Percentiles rank a stretch among this genome's conserved stretches.
Conservation (phyloP, 2,888 invertebrate genomes). For the Linnaemya vulpina region DNA sequence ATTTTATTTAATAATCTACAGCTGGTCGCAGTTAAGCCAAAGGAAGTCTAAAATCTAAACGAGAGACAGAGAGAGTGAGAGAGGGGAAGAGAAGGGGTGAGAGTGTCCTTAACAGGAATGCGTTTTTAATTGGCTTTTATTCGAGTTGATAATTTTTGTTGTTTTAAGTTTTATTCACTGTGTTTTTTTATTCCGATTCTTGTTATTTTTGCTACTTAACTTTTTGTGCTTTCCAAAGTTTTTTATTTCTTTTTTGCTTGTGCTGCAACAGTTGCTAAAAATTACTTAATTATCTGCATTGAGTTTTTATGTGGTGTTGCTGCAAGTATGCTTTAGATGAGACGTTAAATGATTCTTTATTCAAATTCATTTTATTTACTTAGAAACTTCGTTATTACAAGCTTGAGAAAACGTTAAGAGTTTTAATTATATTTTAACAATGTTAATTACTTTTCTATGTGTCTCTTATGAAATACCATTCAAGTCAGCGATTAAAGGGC, state of each 20-base stretch:
- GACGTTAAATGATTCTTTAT: constrained; percentile 58
- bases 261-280: constrained; percentile 67
- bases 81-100: not conserved
- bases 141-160: constrained; percentile 68
- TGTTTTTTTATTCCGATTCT: constrained; percentile 4
- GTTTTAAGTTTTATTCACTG: constrained; percentile 52
- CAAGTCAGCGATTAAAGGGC: not conserved
- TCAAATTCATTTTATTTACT: constrained; percentile 40
- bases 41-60: not conserved
- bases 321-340: constrained; percentile 36
- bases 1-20: constrained; percentile 37
- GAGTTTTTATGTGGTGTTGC: constrained; percentile 26
- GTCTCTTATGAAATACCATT: not conserved
- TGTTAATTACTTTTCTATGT: constrained; percentile 56
- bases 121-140: constrained; percentile 69
- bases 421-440: constrained; percentile 67
- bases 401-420: constrained; percentile 17
- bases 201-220: constrained; percentile 23
- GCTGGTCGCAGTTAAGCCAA: constrained; percentile 51
- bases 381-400: constrained; percentile 51
- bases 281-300: constrained; percentile 40
- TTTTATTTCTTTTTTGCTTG: not conserved
- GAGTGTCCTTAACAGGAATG: constrained; percentile 51
- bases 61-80: too few relatives aligned
- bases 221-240: constrained; percentile 8